These are phyloP conservation scores for Amblyopsis rosae DNA, from an alignment of 2,113 vertebrate species.

Conservation along the genomic window DNA sequence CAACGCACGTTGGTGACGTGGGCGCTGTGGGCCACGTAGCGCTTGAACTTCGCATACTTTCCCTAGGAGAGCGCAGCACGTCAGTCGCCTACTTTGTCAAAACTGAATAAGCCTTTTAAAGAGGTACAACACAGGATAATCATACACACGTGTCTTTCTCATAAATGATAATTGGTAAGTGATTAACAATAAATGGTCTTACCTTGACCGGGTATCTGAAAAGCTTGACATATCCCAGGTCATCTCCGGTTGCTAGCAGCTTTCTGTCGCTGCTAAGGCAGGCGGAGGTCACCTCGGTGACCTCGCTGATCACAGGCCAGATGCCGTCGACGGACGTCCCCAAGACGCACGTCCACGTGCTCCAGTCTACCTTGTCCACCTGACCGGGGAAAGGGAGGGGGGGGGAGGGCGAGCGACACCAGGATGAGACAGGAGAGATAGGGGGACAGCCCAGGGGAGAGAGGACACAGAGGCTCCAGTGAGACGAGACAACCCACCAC, in stretches of 20 bases:
- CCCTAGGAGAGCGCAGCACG: constrained; percentile 77
- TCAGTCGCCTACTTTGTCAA: constrained; percentile 7
- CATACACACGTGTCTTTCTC: neutral
- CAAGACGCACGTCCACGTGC: constrained; percentile 94
- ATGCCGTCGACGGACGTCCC: constrained; percentile 92
- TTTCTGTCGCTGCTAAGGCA: constrained; percentile 89
- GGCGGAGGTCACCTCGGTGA: constrained; percentile 89
- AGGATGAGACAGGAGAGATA: constrained; percentile 14
- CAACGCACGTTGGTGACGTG: constrained; percentile 97
- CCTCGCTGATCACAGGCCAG: constrained; percentile 94
- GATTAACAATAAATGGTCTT: constrained; percentile 46
- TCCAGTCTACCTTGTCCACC: constrained; percentile 96
- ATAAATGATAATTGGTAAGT: neutral
- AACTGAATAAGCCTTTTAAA: neutral
- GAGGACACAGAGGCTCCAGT: neutral
- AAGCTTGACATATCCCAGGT: constrained; percentile 96
- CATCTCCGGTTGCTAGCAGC: constrained; percentile 94
- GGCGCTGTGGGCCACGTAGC: constrained; percentile 93
- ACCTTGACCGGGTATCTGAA: constrained; percentile 96
- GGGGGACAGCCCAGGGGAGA: neutral
- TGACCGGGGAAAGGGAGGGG: constrained; percentile 45
- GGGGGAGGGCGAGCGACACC: neutral
- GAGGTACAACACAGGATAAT: too few species aligned
- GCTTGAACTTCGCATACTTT: constrained; percentile 94
- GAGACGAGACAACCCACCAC: neutral